Base-by-base conservation (phyloP, 1,140 invertebrate species). In the Zaprionus taronus region DNA sequence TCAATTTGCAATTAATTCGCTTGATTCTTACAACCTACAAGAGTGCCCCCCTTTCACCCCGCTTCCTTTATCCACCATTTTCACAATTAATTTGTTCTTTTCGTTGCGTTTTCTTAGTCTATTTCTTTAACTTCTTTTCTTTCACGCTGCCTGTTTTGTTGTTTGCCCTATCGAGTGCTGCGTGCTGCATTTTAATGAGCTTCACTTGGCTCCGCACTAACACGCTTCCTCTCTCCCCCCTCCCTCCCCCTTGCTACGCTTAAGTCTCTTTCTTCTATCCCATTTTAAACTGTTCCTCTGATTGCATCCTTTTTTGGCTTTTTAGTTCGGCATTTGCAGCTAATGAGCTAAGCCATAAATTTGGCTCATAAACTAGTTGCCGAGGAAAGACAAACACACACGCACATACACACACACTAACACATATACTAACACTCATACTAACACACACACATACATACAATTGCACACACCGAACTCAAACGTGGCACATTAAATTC, bases 261-360 rank as follows among this genome's bases (percentile, higher is more conserved):
- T 31, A 9, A 15, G 14, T 41, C 38, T 41, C 44, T 49, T 11
- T 12, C 28, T 20, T 49, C 9, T 17, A 12, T 1, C n/a, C n/a
- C 3, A 4, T 24, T 31, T 31, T 31, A 31, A 31, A 11, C 31
- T 31, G 1, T 9, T 51, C 47, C 6, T 20, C 12, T 62, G 57
- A 5, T 41, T 63, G 66, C 41, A 70, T 60, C 22, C 38, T 44
- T 55, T 57, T 60, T 17, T 47, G 2, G 51, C 68, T 60, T 66
- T 80, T 53, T 49, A 81, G 63, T 73, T 70, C 55, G 68, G 72
- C 79, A 78, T 81, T 89, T 66, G 65, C 78, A 72, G 71, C 83
- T 89, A 89, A 89, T 87, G 83, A 87, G 81, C 71, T 83, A 24
- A 24, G 31, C 58, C 56, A 34, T 83, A 83, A 83, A 83, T 63